Percentiles rank a stretch among this genome's conserved stretches.
These are phyloP conservation scores for Cromileptes altivelis DNA, from an alignment of 2,113 vertebrate species.

Conservation along the genomic window DNA sequence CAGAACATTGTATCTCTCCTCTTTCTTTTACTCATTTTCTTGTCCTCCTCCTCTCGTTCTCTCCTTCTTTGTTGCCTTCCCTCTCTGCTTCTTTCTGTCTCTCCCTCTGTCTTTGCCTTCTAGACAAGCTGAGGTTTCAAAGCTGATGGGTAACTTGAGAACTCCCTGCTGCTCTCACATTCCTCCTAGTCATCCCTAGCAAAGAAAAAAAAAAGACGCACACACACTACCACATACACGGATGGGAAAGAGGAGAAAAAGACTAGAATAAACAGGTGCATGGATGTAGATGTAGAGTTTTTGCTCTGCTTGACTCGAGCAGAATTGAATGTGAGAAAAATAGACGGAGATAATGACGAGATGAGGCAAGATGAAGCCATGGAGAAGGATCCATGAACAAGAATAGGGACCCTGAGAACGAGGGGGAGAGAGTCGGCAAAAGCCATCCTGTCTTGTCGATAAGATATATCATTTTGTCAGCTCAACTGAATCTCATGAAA, in stretches of 20 bases:
- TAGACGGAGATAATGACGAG: conserved; percentile 38
- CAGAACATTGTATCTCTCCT: conserved; percentile 37
- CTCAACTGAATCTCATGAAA: not conserved
- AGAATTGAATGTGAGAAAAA: conserved; percentile 39
- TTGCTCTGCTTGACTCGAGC: conserved; percentile 9
- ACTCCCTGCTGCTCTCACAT: conserved; percentile 63
- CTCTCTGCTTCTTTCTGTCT: not conserved
- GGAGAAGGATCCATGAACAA: conserved; percentile 25
- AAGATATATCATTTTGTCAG: conserved; percentile 24
- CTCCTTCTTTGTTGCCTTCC: conserved; percentile 37
- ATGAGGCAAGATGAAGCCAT: conserved; percentile 17
- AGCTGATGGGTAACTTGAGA: conserved; percentile 73
- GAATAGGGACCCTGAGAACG: conserved; percentile 8
- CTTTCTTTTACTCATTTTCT: conserved; percentile 14
- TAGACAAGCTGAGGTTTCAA: conserved; percentile 60
- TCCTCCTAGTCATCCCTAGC: conserved; percentile 48
- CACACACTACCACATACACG: not conserved
- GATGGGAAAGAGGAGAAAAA: conserved; percentile 1
- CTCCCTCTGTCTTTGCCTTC: conserved; percentile 43
- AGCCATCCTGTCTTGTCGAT: conserved; percentile 13
- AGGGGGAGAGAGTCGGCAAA: not conserved
- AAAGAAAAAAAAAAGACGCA: conserved; percentile 7
- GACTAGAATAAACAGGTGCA: conserved; percentile 48
- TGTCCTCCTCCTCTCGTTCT: conserved; percentile 17
- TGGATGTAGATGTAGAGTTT: conserved; percentile 13